Evolutionary conservation across 2,113 vertebrate species (phyloP).

Genomic region (Channa argus): DNA sequence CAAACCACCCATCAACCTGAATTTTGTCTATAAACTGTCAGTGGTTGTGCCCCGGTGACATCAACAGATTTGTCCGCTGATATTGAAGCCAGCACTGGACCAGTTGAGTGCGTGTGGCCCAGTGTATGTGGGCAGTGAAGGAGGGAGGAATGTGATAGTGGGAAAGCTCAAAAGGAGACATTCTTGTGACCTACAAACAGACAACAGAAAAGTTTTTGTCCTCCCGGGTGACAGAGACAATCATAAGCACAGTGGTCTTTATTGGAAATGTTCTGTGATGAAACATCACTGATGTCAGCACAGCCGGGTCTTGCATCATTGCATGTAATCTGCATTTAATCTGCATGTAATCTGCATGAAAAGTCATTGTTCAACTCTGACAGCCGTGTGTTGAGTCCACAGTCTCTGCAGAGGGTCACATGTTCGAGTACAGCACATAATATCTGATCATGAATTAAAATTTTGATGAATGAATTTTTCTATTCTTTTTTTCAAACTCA

Average conservation of each 20-base stretch:
- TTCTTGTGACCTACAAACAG: conserved; percentile 62
- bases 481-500: no score
- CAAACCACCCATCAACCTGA: neutral
- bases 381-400: neutral
- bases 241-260: conserved; percentile 50
- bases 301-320: conserved; percentile 13
- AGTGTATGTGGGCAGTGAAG: conserved; percentile 52
- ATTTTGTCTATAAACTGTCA: neutral
- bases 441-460: neutral
- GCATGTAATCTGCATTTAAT: conserved; percentile 20
- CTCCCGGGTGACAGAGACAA: conserved; percentile 40
- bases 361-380: conserved; percentile 18
- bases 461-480: no score
- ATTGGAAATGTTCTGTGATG: conserved; percentile 41
- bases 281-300: conserved; percentile 40
- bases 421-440: neutral
- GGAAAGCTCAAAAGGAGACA: conserved; percentile 64
- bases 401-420: no score
- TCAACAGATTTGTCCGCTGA: conserved; percentile 14
- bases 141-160: conserved; percentile 74
- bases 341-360: conserved; percentile 18
- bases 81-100: neutral
- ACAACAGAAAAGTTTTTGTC: conserved; percentile 62
- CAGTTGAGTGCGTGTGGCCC: conserved; percentile 24
- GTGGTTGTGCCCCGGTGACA: conserved; percentile 5